phyloP scores from a whole-genome alignment of 2,888 invertebrate species.

The Colostygia pectinataria region DNA sequence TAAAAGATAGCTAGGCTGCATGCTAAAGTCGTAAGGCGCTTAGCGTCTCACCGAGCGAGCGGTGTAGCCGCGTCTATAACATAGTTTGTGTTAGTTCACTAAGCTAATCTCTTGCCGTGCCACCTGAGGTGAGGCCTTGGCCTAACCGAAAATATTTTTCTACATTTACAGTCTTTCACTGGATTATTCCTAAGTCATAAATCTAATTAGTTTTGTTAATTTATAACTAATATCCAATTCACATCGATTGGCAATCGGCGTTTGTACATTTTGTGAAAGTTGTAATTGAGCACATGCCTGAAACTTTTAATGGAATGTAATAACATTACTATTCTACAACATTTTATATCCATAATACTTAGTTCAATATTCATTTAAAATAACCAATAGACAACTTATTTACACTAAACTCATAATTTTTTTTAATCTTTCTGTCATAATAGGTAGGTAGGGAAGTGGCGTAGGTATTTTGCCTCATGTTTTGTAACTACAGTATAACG shows the following conservation, averaged over 20 bases:
- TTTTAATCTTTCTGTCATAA: no score
- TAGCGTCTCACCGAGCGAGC: no score
- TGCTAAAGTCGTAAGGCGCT: no score
- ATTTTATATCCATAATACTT: constrained; percentile 32
- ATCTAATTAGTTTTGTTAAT: not conserved
- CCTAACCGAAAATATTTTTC: no score
- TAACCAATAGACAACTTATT: constrained; percentile 26
- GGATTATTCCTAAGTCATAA: constrained; percentile 6
- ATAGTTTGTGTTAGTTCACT: no score
- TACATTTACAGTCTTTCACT: constrained; percentile 14
- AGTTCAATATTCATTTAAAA: constrained; percentile 18
- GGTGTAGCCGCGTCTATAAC: no score
- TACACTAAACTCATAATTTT: constrained; percentile 19
- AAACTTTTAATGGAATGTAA: constrained; percentile 27
- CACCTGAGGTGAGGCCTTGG: no score
- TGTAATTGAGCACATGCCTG: constrained; percentile 25
- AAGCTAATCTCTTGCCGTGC: no score
- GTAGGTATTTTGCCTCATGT: no score
- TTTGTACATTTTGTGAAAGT: constrained; percentile 9
- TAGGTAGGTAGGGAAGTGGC: no score
- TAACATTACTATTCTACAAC: constrained; percentile 11
- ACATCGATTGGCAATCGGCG: not conserved
- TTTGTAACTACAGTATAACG: no score
- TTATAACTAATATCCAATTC: constrained; percentile 1
- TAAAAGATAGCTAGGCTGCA: no score